Base-by-base conservation (phyloP, 2,113 vertebrate genomes). In the Bambusicola thoracicus region DNA sequence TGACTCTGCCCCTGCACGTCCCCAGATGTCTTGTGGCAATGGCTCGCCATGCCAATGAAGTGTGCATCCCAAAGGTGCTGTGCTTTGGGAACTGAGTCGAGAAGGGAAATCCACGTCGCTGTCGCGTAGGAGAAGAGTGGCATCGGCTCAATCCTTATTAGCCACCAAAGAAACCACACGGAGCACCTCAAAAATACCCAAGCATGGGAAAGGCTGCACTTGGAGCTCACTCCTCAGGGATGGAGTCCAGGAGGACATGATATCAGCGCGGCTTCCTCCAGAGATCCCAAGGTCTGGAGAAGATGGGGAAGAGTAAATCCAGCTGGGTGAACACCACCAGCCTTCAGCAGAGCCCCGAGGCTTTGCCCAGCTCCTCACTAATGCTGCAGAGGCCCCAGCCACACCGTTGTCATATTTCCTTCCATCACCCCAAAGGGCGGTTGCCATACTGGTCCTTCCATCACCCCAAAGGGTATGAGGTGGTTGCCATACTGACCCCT, bases 321-420 rank as follows among this genome's bases (percentile, higher is more conserved):
- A 61, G n/a, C 21, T 53, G 22, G 24, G 41, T 63, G 41, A 75
- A 43, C 19, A 41, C 67, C 76, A 82, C 0, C 0, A 82, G 53
- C 29, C 59, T 27, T 65, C 32, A 70, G 41, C 65, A 79, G 53
- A 90, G 24, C 8, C 38, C 67, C 8, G 1, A 19, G 5, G 43
- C 41, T 75, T 72, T 34, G 43, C 15, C 8, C n/a, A 63, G 69
- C 17, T 56, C 43, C n/a, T 44, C 48, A 61, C 55, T 16, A 34
- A 74, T 68, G 40, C 21, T 10, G 11, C 38, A 13, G 15, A 22
- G 19, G 46, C 61, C 12, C 25, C 69, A 58, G 13, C 16, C 21
- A 36, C 1, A 11, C 21, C 53, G 22, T 3, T 41, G 29, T 2
- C 0, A 2, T 27, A 25, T 27, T 74, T 51, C n/a, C 0, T 0